Percentiles rank a stretch among this genome's conserved stretches.
Evolutionary conservation across 2,888 invertebrate genomes (phyloP).

Genomic region (Phortica magna): DNA sequence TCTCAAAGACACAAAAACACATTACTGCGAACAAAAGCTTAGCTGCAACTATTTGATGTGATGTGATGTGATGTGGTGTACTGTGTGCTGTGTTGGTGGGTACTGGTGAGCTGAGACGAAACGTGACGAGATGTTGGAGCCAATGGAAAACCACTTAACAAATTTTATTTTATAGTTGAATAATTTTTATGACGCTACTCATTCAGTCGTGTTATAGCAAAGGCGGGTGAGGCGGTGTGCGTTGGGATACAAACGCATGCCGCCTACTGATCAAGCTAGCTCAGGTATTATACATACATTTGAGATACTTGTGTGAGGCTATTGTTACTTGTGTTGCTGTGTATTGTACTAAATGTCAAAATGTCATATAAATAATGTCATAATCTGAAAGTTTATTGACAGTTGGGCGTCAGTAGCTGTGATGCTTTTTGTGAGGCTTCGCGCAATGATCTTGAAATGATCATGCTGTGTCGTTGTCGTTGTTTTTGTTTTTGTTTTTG

Average conservation of each 20-base stretch:
- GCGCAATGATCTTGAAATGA: not conserved
- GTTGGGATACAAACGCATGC: conserved; percentile 4
- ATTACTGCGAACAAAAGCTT: conserved; percentile 24
- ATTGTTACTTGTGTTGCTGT: conserved; percentile 21
- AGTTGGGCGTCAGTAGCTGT: conserved; percentile 32
- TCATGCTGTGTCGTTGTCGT: not conserved
- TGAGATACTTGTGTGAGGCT: not conserved
- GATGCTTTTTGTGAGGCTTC: not conserved
- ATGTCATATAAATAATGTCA: conserved; percentile 64
- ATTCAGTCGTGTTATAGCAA: not conserved
- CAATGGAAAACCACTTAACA: conserved; percentile 67
- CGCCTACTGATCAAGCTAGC: conserved; percentile 45
- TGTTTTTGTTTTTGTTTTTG: conserved; percentile 16
- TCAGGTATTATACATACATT: conserved; percentile 54
- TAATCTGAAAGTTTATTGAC: conserved; percentile 64
- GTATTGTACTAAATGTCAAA: conserved; percentile 19
- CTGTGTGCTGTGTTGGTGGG: not conserved
- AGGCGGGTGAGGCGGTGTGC: not conserved
- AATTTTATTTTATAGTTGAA: conserved; percentile 66
- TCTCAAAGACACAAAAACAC: conserved; percentile 44
- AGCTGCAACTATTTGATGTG: not conserved
- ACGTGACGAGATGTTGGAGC: conserved; percentile 40
- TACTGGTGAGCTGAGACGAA: too few species aligned
- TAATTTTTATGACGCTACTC: conserved; percentile 57
- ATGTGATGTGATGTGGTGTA: not conserved